phyloP scores from a whole-genome alignment of 2,888 invertebrate species.

The Amorpha juglandis region DNA sequence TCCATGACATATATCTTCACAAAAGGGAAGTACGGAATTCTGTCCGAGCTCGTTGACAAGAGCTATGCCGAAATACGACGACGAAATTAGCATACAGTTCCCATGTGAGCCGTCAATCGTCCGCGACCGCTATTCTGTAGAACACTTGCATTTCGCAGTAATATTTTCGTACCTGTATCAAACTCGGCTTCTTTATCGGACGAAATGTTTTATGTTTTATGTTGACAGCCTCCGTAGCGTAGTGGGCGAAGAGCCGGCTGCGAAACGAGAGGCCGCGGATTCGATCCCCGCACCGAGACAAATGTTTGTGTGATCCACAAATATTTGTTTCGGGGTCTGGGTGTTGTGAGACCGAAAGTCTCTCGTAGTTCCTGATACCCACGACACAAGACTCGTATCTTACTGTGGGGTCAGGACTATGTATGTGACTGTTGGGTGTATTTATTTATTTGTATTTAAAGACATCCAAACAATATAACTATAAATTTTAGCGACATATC shows the following conservation, averaged over 20 bases:
- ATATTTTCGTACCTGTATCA: constrained; percentile 39
- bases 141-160: constrained; percentile 49
- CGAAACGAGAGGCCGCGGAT: no score
- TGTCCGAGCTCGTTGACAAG: constrained; percentile 52
- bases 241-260: no score
- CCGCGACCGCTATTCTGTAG: constrained; percentile 43
- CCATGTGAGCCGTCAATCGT: constrained; percentile 65
- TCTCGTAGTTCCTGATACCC: no score
- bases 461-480: background rate
- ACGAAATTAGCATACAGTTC: constrained; percentile 70
- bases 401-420: no score
- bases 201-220: background rate
- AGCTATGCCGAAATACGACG: constrained; percentile 56
- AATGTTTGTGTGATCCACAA: no score
- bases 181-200: background rate
- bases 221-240: no score
- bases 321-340: no score
- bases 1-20: constrained; percentile 5
- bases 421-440: no score
- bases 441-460: background rate
- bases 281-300: no score
- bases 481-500: background rate
- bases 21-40: constrained; percentile 15
- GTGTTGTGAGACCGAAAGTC: no score
- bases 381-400: no score